Evolutionary conservation across 2,797 vertebrate species (phyloP).

Genomic region (Phyllotis vaccarum): DNA sequence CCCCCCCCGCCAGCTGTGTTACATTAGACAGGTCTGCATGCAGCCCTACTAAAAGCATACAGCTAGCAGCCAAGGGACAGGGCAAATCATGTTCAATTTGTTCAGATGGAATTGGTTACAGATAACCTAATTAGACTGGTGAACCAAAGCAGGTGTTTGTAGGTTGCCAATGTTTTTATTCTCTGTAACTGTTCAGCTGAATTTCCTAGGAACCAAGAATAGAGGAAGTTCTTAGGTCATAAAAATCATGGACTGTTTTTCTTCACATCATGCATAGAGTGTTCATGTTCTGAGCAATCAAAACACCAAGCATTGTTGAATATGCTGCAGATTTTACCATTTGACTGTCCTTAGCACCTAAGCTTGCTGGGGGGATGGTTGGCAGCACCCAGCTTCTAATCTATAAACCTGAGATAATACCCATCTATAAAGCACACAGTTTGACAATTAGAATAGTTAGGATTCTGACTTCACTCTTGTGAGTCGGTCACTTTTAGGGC

Average conservation of each 20-base stretch:
- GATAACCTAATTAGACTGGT: slow-evolving; percentile 81
- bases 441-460: slow-evolving; percentile 25
- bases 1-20: slow-evolving; percentile 63
- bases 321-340: slow-evolving; percentile 55
- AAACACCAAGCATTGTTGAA: slow-evolving; percentile 54
- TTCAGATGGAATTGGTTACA: slow-evolving; percentile 77
- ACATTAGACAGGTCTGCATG: slow-evolving; percentile 68
- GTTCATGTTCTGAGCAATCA: slow-evolving; percentile 53
- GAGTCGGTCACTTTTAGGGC: slow-evolving; percentile 53
- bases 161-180: slow-evolving; percentile 75
- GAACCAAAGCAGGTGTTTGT: slow-evolving; percentile 76
- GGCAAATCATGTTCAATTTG: slow-evolving; percentile 77
- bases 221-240: slow-evolving; percentile 73
- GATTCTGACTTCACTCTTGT: slow-evolving; percentile 57
- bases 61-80: slow-evolving; percentile 56
- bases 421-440: slow-evolving; percentile 35
- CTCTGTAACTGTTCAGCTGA: slow-evolving; percentile 63
- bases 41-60: slow-evolving; percentile 50
- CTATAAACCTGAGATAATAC: slow-evolving; percentile 58
- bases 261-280: slow-evolving; percentile 57
- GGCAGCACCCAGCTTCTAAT: slow-evolving; percentile 60
- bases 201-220: slow-evolving; percentile 72
- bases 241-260: slow-evolving; percentile 76
- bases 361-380: slow-evolving; percentile 54
- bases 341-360: slow-evolving; percentile 63